phyloP scores from a whole-genome alignment of 1,140 invertebrate genomes.

The Planococcus citri region DNA sequence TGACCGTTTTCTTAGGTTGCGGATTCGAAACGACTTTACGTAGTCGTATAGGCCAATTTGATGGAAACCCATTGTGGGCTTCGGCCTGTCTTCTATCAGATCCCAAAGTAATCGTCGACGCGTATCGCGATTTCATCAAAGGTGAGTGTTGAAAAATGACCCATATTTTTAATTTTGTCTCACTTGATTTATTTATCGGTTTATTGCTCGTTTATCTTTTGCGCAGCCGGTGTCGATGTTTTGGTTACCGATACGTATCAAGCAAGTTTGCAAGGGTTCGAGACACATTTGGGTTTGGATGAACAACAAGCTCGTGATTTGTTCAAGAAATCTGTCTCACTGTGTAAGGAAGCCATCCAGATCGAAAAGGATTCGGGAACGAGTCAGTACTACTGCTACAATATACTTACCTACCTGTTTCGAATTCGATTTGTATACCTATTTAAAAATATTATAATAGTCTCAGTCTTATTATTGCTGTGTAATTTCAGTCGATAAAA shows the following conservation, averaged over 20 bases:
- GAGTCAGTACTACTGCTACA: too few species aligned
- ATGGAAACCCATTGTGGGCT: not conserved
- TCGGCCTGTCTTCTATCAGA: not conserved
- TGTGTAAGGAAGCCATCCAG: constrained; percentile 49
- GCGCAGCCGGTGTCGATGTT: constrained; percentile 61
- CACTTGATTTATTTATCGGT: too few species aligned
- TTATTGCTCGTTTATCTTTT: not conserved
- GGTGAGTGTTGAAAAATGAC: not conserved
- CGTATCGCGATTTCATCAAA: not conserved
- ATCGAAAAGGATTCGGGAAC: constrained; percentile 24
- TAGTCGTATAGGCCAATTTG: not conserved
- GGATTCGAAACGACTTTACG: not conserved
- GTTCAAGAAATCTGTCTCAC: constrained; percentile 52
- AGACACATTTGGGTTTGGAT: constrained; percentile 50
- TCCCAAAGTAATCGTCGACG: not conserved
- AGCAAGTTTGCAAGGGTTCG: constrained; percentile 64
- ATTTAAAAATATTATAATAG: too few species aligned
- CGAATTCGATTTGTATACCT: too few species aligned
- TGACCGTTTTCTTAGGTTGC: not conserved
- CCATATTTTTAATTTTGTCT: too few species aligned
- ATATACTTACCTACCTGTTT: too few species aligned
- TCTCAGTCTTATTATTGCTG: too few species aligned
- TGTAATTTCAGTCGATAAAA: not conserved
- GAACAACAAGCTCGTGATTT: constrained; percentile 48
- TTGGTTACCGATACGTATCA: constrained; percentile 82